These are phyloP conservation scores for Lepidocolaptes lacrymiger DNA, from an alignment of 2,797 vertebrate genomes.

Conservation along the genomic window DNA sequence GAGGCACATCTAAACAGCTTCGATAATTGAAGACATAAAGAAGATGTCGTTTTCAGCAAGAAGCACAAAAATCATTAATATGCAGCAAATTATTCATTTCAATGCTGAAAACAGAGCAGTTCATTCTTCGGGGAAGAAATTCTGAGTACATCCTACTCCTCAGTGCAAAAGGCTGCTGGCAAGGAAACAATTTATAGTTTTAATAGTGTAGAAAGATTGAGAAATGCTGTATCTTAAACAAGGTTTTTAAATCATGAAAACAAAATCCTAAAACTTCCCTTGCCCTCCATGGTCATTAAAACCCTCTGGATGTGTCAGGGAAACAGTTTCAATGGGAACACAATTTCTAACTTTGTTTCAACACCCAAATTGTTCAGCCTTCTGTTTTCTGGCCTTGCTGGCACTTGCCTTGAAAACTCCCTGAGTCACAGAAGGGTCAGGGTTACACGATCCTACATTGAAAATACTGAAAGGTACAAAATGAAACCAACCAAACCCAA, in stretches of 20 bases:
- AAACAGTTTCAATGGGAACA: neutral
- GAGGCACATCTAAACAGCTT: conserved; percentile 12
- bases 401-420: neutral
- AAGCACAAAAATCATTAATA: neutral
- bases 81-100: neutral
- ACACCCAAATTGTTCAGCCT: neutral
- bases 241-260: neutral
- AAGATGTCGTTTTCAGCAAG: neutral
- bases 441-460: neutral
- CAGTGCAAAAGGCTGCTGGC: neutral
- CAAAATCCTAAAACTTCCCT: neutral
- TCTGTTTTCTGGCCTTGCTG: neutral
- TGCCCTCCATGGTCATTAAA: neutral
- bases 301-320: neutral
- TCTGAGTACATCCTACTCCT: neutral
- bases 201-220: neutral
- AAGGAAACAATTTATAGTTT: neutral
- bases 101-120: neutral
- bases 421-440: neutral
- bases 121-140: neutral
- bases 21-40: conserved; percentile 5
- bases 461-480: neutral
- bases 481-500: neutral
- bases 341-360: neutral
- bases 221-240: accelerated